Base-by-base conservation (phyloP, 1,140 invertebrate genomes). In the Zaprionus inermis region DNA sequence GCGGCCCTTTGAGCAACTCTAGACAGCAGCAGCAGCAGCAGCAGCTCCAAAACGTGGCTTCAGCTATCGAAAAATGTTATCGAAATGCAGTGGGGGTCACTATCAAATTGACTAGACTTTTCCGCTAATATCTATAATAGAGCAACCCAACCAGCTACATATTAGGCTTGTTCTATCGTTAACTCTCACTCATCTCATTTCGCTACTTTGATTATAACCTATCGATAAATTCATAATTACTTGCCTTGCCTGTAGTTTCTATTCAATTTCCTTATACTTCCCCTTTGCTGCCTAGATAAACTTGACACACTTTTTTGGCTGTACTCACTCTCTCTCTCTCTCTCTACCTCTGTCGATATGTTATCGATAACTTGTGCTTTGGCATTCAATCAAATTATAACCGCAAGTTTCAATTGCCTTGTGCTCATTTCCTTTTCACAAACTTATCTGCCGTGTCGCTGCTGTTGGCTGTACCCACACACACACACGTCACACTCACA, bases 361-460 rank as follows among this genome's bases (percentile, higher is more conserved):
- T 18, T 59, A 68, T 68, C 65, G 65, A 68, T 34, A 56, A 22
- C 6, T 65, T 65, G 11, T 4, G 3, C 10, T 3, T 16, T 6
- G 7, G 34, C 9, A 10, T 51, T 41, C 14, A 67, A 58, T 38
- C 12, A 38, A 38, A 51, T 59, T 49, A 5, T 52, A 32, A 60
- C 46, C 22, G 38, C 38, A 44, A 44, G 16, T 30, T 55, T 34
- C 16, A 30, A 24, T 69, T 56, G 66, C 81, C 77, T 85, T 86
- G 81, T 78, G 30, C 82, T 56, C 82, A 76, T 79, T 86, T 86
- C 71, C 75, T 59, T 76, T 67, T 46, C 30, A 36, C 63, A 72
- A 41, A 66, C 75, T 85, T 85, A 85, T 85, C 81, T 78, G 67
- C 56, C 24, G 9, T 12, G 68, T 51, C 52, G 44, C 11, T 30